Evolutionary conservation across 2,113 vertebrate genomes (phyloP), one percentile per base, ranked within the genome.

Genomic region (Antigone vipio): DNA sequence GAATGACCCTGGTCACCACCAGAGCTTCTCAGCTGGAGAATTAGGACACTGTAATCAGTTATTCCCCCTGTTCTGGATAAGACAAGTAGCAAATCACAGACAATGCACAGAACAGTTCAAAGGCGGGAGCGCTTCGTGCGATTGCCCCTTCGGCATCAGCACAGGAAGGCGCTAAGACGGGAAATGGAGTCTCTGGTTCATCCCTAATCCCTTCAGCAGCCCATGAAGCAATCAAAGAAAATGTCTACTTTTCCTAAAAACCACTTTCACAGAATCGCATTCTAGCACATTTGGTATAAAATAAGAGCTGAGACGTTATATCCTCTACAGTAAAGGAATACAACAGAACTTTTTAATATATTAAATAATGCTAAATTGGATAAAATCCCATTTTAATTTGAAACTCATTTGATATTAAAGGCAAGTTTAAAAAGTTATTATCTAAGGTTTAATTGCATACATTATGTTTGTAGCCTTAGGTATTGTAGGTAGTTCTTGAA

Each of bases 391-490:
- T 83, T 96, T 95, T 92, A 80, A 96, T 95, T 92, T 89, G 30
- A 95, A 96, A 79, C 27, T 50, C 27, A 2, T 27, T 83, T 74
- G 75, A 71, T 94, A 96, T 88, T 90, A 84, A 95, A 88, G 85
- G 38, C 67, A 67, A 96, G 47, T 93, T 92, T 52, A 9, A 86
- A 58, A 96, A 95, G 67, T 95, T 86, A 96, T 96, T 96, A 94
- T 90, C 95, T 84, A 20, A 89, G 79, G 30, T 86, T 95, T 94
- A 96, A 94, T 95, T 96, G 78, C 88, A 83, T 83, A 74, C 72
- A 66, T 90, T 93, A 92, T n/a, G 3, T 84, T 95, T 86, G 71
- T 94, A 95, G 93, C 95, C 96, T 91, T 32, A 88, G 95, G 96
- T 86, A 67, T 34, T 77, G 76, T 59, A 90, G 82, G 83, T 55